These are phyloP conservation scores for Calidris pygmaea DNA, from an alignment of 2,113 vertebrate species.

Conservation along the genomic window DNA sequence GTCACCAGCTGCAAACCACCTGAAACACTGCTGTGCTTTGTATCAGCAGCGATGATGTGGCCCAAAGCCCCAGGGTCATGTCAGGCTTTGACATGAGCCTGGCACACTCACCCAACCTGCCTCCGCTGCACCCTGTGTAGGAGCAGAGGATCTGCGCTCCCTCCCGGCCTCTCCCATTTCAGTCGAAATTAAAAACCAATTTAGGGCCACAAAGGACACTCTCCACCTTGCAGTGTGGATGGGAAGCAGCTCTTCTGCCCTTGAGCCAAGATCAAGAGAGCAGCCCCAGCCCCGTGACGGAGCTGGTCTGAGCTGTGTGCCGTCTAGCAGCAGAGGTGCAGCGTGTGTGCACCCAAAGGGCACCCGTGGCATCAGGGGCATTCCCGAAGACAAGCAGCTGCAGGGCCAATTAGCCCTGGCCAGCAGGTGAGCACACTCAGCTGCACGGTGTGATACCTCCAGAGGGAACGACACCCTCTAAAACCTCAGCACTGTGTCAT, in stretches of 20 bases:
- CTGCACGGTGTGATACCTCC: neutral
- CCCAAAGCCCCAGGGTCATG: neutral
- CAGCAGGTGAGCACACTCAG: neutral
- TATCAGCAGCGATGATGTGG: neutral
- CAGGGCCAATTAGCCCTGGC: rapidly evolving
- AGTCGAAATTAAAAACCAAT: neutral
- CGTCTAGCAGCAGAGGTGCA: neutral
- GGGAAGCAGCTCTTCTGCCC: neutral
- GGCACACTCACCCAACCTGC: neutral
- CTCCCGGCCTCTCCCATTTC: neutral
- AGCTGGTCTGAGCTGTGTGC: too few species aligned
- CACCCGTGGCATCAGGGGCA: rapidly evolving
- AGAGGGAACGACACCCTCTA: neutral
- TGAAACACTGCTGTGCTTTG: neutral
- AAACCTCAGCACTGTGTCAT: neutral
- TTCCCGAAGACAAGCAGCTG: neutral
- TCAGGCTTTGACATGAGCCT: neutral
- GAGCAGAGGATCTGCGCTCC: neutral
- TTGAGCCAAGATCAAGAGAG: neutral
- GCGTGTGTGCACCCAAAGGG: neutral
- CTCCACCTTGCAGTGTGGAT: neutral
- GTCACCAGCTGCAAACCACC: neutral
- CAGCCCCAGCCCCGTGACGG: neutral
- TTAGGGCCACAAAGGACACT: neutral
- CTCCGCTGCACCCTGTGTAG: too few species aligned